These are phyloP conservation scores for Chrysotoxum bicinctum DNA, from an alignment of 2,888 invertebrate genomes.

Conservation along the genomic window DNA sequence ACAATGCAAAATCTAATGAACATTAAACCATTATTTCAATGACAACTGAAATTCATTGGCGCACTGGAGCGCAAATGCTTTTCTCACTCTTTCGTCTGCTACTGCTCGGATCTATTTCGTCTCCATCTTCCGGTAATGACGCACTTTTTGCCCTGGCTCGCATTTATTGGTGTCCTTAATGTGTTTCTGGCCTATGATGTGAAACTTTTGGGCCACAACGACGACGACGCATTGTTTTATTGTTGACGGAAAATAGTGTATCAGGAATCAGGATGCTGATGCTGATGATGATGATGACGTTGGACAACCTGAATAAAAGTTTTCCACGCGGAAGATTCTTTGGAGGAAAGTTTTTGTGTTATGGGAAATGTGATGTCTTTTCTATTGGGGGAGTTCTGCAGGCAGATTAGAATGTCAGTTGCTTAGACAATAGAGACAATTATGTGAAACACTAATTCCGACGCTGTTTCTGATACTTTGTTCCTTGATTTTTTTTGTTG, in stretches of 20 bases:
- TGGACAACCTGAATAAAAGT: slow-evolving; percentile 71
- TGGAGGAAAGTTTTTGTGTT: slow-evolving; percentile 28
- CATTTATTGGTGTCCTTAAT: slow-evolving; percentile 68
- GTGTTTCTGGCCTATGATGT: slow-evolving; percentile 63
- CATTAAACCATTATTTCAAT: slow-evolving; percentile 67
- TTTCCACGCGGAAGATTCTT: slow-evolving; percentile 60
- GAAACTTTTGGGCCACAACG: slow-evolving; percentile 29
- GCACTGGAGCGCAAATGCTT: slow-evolving; percentile 62
- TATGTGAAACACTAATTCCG: slow-evolving; percentile 67
- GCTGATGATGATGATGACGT: slow-evolving; percentile 44
- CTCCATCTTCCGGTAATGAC: slow-evolving; percentile 42
- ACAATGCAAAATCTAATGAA: slow-evolving; percentile 72
- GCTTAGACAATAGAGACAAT: slow-evolving; percentile 71
- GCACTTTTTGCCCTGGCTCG: slow-evolving; percentile 59
- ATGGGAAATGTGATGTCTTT: background rate
- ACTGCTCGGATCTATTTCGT: background rate
- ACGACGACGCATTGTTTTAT: slow-evolving; percentile 62
- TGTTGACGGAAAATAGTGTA: slow-evolving; percentile 60
- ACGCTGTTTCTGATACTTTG: slow-evolving; percentile 17
- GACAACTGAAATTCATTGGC: slow-evolving; percentile 64
- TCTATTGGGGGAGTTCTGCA: background rate
- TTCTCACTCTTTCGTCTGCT: slow-evolving; percentile 10
- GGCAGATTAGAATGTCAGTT: slow-evolving; percentile 69
- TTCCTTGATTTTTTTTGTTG: slow-evolving; percentile 15
- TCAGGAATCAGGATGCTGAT: slow-evolving; percentile 39